Evolutionary conservation across 2,113 vertebrate species (phyloP).

Genomic region (Cyanoramphus novaezelandiae): DNA sequence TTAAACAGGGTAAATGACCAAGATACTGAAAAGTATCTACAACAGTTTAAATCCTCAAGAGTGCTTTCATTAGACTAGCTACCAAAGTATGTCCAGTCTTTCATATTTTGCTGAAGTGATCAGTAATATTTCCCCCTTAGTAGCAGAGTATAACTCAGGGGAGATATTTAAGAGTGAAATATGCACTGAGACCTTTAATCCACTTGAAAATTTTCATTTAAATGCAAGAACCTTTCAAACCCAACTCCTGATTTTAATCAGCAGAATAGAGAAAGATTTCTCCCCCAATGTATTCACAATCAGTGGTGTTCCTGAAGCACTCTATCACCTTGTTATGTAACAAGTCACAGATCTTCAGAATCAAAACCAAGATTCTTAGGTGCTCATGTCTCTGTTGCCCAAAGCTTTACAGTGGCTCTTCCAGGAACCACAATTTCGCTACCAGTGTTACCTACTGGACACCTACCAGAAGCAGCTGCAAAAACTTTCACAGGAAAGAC

Average conservation of each 20-base stretch:
- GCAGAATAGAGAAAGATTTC: background rate
- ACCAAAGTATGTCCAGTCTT: background rate
- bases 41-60: background rate
- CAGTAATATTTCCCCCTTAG: background rate
- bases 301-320: background rate
- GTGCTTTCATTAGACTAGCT: background rate
- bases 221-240: background rate
- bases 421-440: accelerated
- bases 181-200: background rate
- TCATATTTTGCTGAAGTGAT: background rate
- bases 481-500: background rate
- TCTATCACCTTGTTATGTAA: background rate
- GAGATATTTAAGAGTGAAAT: background rate
- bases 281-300: background rate
- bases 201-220: background rate
- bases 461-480: background rate
- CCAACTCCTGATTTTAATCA: background rate
- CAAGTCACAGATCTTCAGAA: background rate
- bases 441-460: background rate
- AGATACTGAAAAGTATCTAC: background rate
- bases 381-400: background rate
- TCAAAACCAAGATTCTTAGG: background rate
- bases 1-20: background rate
- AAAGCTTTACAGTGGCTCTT: background rate
- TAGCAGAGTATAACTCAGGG: background rate